Percentiles rank a stretch among this genome's conserved stretches.
Conservation (phyloP, 2,888 invertebrate genomes). For the Poecilus cupreus region DNA sequence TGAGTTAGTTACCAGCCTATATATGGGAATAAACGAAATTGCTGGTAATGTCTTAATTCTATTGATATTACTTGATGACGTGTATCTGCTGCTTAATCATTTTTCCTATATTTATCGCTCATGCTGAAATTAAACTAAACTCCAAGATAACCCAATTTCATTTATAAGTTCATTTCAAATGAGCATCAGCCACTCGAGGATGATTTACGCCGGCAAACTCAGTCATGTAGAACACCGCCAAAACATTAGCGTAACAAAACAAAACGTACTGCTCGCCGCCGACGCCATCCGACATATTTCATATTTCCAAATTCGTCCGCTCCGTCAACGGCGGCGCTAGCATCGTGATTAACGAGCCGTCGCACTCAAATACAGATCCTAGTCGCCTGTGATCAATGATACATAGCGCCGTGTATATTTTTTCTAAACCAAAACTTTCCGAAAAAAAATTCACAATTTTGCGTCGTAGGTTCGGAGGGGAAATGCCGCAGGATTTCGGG, state of each 20-base stretch:
- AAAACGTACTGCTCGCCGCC: not conserved
- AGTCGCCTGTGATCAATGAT: not conserved
- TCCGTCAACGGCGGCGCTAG: not conserved
- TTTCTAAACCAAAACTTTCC: not conserved
- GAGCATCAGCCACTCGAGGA: not conserved
- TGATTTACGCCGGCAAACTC: not conserved
- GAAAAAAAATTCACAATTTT: slow-evolving; percentile 12
- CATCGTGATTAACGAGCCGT: slow-evolving; percentile 23
- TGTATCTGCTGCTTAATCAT: too few relatives aligned
- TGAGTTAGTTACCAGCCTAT: too few relatives aligned
- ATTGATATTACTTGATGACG: too few relatives aligned
- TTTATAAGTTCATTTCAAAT: too few relatives aligned
- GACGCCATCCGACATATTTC: not conserved
- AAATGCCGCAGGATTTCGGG: not conserved
- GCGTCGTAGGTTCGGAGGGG: not conserved
- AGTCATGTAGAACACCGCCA: slow-evolving; percentile 12
- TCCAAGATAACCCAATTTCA: too few relatives aligned
- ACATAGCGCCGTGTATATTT: not conserved
- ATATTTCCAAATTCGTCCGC: slow-evolving; percentile 31
- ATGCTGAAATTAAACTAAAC: too few relatives aligned
- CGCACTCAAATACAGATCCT: slow-evolving; percentile 13
- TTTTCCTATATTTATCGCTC: not conserved
- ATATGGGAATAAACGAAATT: too few relatives aligned
- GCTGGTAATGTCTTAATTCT: too few relatives aligned
- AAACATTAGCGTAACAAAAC: slow-evolving; percentile 10